These are phyloP conservation scores for Glyphotaelius pellucidus DNA, from an alignment of 2,888 invertebrate genomes.

Conservation along the genomic window DNA sequence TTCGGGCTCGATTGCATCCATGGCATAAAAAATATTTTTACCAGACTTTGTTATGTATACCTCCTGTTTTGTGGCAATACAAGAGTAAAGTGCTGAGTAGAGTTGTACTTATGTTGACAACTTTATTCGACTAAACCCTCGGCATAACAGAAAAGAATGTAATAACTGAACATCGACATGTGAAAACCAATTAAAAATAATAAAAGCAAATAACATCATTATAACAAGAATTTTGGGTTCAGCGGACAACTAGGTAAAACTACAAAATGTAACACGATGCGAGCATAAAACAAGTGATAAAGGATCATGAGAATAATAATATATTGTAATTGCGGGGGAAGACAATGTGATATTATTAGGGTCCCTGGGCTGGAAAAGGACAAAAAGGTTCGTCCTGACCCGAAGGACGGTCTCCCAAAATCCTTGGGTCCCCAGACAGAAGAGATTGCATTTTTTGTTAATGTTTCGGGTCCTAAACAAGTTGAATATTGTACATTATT, in stretches of 20 bases:
- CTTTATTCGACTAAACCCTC: no score
- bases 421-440: neutral
- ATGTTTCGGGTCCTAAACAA: neutral
- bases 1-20: neutral
- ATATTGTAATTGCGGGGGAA: constrained; percentile 10
- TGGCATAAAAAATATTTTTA: neutral
- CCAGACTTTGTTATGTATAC: neutral
- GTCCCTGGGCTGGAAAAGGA: neutral
- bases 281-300: constrained; percentile 11
- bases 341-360: neutral
- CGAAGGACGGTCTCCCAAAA: neutral
- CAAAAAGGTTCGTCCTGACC: constrained; percentile 10
- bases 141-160: no score
- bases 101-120: no score
- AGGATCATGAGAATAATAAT: neutral
- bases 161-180: no score
- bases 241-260: neutral
- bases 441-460: neutral
- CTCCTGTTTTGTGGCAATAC: no score
- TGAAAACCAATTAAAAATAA: neutral
- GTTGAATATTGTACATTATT: neutral
- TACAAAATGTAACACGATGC: neutral
- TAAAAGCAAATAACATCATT: neutral
- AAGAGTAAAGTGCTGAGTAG: no score
- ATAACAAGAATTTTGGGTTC: neutral